Conservation (phyloP, 2,797 vertebrate species). For the Bradypus variegatus region DNA sequence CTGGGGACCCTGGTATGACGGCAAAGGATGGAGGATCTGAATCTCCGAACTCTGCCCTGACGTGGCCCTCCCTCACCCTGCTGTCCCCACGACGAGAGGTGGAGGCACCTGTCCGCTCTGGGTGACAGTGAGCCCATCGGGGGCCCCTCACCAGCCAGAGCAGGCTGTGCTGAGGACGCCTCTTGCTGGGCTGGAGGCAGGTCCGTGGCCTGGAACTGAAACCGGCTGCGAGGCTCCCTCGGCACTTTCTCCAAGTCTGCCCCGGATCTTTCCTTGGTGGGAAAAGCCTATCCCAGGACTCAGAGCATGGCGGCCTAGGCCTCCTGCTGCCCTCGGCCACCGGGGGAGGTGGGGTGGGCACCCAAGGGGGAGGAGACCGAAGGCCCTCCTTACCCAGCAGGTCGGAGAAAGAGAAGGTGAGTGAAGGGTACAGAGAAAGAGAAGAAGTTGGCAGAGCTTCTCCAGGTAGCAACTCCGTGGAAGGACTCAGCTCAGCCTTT, state of each 20-base stretch:
- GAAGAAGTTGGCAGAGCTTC: neutral
- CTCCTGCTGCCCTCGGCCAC: neutral
- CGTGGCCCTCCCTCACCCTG: neutral
- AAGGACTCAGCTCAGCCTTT: neutral
- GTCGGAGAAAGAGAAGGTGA: neutral
- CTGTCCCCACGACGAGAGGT: neutral
- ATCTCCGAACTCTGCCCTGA: neutral
- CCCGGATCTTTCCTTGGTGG: neutral
- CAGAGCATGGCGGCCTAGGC: neutral
- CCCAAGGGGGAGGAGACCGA: too few species aligned
- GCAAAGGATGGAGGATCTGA: neutral
- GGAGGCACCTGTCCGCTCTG: neutral
- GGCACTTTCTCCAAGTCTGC: neutral
- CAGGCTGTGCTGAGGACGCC: too few species aligned
- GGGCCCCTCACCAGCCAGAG: too few species aligned
- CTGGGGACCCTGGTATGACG: neutral
- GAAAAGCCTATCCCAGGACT: neutral
- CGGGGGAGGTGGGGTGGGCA: too few species aligned
- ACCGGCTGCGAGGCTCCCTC: neutral
- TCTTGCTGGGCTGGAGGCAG: too few species aligned
- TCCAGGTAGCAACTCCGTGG: neutral
- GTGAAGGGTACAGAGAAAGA: neutral
- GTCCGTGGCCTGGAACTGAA: neutral
- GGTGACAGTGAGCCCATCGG: fast-evolving
- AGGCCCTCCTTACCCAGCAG: neutral